phyloP scores from a whole-genome alignment of 2,797 vertebrate genomes.

The Petrocephalus sullivani region DNA sequence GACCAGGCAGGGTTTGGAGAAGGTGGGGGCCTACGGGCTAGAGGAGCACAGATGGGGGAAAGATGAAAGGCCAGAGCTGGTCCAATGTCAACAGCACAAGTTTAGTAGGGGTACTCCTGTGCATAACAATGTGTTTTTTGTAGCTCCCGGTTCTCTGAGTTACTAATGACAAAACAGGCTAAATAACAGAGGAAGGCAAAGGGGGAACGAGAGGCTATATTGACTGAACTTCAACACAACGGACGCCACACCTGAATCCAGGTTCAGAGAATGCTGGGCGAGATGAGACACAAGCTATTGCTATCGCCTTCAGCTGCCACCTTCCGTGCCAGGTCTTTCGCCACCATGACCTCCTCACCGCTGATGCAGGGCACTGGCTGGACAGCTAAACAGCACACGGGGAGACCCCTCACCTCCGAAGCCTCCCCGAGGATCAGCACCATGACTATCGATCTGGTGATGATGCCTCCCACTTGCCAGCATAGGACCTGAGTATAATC shows the following conservation, averaged over 20 bases:
- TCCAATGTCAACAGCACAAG: background rate
- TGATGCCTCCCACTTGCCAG: constrained; percentile 40
- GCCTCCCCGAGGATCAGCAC: background rate
- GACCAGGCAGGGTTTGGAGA: background rate
- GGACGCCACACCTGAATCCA: background rate
- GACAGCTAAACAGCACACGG: background rate
- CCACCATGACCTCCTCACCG: background rate
- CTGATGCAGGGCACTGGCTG: background rate
- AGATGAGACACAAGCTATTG: background rate
- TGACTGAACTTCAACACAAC: background rate
- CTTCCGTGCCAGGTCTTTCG: background rate
- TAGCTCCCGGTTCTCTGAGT: background rate
- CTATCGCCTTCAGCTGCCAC: background rate
- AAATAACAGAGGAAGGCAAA: background rate
- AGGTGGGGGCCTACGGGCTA: background rate
- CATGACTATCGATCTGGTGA: constrained; percentile 40
- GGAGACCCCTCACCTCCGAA: background rate
- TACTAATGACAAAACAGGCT: background rate
- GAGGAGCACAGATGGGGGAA: background rate
- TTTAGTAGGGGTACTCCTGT: background rate
- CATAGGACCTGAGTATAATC: constrained; percentile 25
- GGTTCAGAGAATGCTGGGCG: background rate
- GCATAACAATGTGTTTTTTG: background rate
- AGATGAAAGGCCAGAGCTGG: background rate
- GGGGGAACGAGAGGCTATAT: background rate